Evolutionary conservation across 1,140 invertebrate genomes (phyloP).

Genomic region (Bombus sylvicola): DNA sequence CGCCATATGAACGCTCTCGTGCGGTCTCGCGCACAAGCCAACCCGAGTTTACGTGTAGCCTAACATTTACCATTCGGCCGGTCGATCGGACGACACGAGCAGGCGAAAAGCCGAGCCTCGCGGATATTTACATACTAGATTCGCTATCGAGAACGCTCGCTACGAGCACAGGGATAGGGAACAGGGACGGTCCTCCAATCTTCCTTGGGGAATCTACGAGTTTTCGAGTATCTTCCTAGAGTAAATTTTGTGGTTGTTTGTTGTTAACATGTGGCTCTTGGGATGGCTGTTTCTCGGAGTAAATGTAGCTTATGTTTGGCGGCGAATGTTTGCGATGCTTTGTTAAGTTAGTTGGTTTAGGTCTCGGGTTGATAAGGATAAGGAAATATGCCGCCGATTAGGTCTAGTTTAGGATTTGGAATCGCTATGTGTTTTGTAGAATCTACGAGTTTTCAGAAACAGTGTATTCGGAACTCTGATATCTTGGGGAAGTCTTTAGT

Average conservation of each 20-base stretch:
- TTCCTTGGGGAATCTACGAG: not conserved
- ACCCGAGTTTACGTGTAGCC: constrained; percentile 28
- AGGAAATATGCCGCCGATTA: not conserved
- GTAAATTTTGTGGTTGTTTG: not conserved
- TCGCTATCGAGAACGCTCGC: constrained; percentile 58
- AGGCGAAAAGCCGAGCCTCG: constrained; percentile 56
- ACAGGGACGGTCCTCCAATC: not conserved
- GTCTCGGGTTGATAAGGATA: not conserved
- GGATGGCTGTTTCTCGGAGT: not conserved
- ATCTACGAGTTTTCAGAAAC: not conserved
- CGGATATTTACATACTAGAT: constrained; percentile 70
- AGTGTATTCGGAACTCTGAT: not conserved
- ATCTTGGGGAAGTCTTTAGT: no score
- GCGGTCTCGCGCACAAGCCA: not conserved
- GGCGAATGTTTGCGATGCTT: not conserved
- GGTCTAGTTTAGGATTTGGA: not conserved
- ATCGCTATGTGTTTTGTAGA: not conserved
- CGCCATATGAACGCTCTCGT: constrained; percentile 40
- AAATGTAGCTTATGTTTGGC: not conserved
- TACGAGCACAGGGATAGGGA: constrained; percentile 31
- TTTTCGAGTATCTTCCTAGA: not conserved
- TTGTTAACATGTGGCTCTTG: not conserved
- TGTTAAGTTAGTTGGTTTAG: not conserved
- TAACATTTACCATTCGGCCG: constrained; percentile 54
- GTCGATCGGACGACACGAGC: constrained; percentile 50